Base-by-base conservation (phyloP, 2,113 vertebrate genomes). In the Labeo rohita region DNA sequence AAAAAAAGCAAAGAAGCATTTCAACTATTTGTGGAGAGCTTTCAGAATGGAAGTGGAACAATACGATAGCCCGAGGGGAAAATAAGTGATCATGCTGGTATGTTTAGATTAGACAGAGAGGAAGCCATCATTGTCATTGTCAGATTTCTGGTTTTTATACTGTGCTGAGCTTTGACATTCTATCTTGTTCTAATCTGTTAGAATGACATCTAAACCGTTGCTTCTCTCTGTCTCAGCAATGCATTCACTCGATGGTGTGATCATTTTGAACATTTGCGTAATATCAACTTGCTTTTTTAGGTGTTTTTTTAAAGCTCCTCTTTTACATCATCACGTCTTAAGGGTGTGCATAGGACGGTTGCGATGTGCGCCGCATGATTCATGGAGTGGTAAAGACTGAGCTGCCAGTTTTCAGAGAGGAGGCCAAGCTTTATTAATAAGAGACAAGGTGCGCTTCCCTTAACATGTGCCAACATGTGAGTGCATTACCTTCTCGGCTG, bases 91-190 rank as follows among this genome's bases (percentile, higher is more conserved):
- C 94, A 92, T 89, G 92, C 93, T 95, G 94, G 94, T 94, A 95
- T 95, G 95, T 95, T 95, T 95, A 95, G 94, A 94, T 94, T 95
- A 95, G 92, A 90, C 87, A 23, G 88, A 93, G 90, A 95, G 94
- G 95, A 95, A 95, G 94, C 94, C 92, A 89, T 94, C 94, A 94
- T 94, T 95, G 93, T 94, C 93, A 91, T 94, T 94, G 89, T 93
- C 90, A 88, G 91, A 91, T 92, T 92, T 91, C 91, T 90, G 13
- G 93, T 89, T 92, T 92, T 88, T 93, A 91, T 91, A 89, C 85
- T n/a, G 86, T 85, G 89, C 74, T 49, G 84, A 28, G 72, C 87
- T 91, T 66, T 92, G 90, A 93, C 93, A 93, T 91, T 90, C 84
- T 89, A 91, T 89, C 91, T 91, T 90, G 91, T 93, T 90, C 88